Base-by-base conservation (phyloP, 37 sponge, comb jelly and placozoan species). In the Dysidea cf. avara region DNA sequence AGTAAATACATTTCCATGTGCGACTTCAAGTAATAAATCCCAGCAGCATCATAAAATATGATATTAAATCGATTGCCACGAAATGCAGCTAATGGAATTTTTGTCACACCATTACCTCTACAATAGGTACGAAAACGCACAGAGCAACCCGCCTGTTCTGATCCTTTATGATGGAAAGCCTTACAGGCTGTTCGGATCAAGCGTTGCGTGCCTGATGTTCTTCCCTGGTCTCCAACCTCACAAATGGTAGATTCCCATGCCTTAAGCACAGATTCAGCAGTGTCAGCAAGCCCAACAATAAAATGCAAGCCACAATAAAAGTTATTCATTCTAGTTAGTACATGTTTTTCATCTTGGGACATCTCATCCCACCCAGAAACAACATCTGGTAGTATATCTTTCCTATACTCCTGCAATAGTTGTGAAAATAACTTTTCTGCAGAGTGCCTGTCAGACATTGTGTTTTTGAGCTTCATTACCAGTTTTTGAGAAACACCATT, bases 11-110 rank as follows among this genome's bases (percentile, higher is more conserved):
- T 30, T 12, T 17, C n/a, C 53, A 80, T 49, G 14, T 58, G 62
- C 14, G 59, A 25, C 36, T 49, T 40, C 25, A 80, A 35, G 64
- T 63, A 80, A 46, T 58, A 62, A 2, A 80, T 34, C 9, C 79
- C 79, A 31, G 79, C 70, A 3, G 72, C 81, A 71, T 80, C 72
- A 50, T 80, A 80, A 49, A 80, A 80, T 18, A 80, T 2, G 22
- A 69, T 69, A 31, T 80, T 69, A 30, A 59, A 71, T 26, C 81
- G 37, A 26, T 80, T 80, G 1, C 81, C 81, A 71, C 43, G 31
- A 49, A 80, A 80, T 1, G 12, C 25, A 1, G 81, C 81, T 33
- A 80, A 63, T 22, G 81, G 81, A 62, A 80, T 62, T 53, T 63
- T 63, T 26, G 1, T 22, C 2, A 80, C 28, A 0, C 62, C 61